Conservation (phyloP, 2,888 invertebrate genomes). For the Busseola fusca region DNA sequence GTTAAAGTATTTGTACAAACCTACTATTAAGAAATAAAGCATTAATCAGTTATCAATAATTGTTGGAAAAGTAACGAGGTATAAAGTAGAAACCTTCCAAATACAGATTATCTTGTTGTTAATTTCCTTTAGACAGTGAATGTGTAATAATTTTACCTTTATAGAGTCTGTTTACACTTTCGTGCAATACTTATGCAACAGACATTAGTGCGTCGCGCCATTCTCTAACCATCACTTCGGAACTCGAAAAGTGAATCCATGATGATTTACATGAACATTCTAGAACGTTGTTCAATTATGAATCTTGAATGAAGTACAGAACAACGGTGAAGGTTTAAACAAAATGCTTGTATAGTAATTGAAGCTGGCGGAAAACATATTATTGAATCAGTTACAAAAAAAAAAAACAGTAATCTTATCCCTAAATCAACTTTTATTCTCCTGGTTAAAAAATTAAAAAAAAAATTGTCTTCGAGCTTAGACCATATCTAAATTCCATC, state of each 20-base stretch:
- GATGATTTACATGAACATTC: slow-evolving; percentile 8
- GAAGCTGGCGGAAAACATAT: neutral
- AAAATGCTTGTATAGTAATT: neutral
- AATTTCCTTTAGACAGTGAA: neutral
- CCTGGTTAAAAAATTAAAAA: too few species aligned
- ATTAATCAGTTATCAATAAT: too few species aligned
- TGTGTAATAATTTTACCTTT: neutral
- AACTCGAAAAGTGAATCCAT: slow-evolving; percentile 22
- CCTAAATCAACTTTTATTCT: too few species aligned
- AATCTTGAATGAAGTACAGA: neutral
- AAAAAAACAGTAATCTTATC: too few species aligned
- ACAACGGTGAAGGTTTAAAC: neutral
- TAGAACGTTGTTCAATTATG: neutral
- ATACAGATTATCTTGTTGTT: neutral
- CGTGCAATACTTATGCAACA: neutral
- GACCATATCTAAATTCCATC: too few species aligned
- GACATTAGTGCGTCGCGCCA: slow-evolving; percentile 15
- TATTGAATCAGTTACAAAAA: too few species aligned
- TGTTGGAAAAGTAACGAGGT: neutral
- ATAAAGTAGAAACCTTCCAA: neutral
- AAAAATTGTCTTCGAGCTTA: too few species aligned
- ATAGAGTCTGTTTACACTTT: neutral
- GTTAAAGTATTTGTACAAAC: too few species aligned
- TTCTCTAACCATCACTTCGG: slow-evolving; percentile 17
- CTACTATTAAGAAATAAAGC: too few species aligned